Base-by-base conservation (phyloP, 1,140 invertebrate genomes). In the Plutomurus gul region DNA sequence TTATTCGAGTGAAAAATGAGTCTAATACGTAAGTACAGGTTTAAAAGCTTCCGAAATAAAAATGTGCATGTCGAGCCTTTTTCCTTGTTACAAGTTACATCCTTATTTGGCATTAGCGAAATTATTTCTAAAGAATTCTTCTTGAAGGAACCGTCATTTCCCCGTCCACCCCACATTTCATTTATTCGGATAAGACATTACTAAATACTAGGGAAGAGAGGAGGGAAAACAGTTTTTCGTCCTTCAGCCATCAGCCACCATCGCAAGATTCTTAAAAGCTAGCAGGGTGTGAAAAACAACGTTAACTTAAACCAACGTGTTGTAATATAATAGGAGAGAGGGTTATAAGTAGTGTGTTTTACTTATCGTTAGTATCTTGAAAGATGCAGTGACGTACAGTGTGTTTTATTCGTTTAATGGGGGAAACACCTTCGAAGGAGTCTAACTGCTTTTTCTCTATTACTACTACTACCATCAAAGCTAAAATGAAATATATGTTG, bases 1-100 rank as follows among this genome's bases (percentile, higher is more conserved):
- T 65, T 65, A 65, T 65, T 65, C 27, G 27, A 65, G 56, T 36
- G 56, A 65, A 65, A 65, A 65, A 65, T 65, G 56, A 65, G 56
- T 33, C 30, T 65, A 65, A 65, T 65, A 65, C 36, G 51, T 60
- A 60, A 60, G 27, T 3, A 33, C 25, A 30, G 51, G 51, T 22
- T 56, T 25, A 33, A 65, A 65, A 27, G 27, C 56, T 65, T 65
- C 56, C 56, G 56, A 65, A 56, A 65, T 65, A 65, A 65, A 65
- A 65, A n/a, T 33, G 56, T 65, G 56, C 56, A 65, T 25, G 56
- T n/a, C n/a, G n/a, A n/a, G n/a, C n/a, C 39, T 43, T 30, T 33
- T 36, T 30, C 36, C 56, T n/a, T 30, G n/a, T 65, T 13, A 18
- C n/a, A 18, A 20, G 20, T 10, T 51, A n/a, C 16, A 51, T 22